Evolutionary conservation across 92 coral and sea anemone genomes (phyloP).

Genomic region (Palythoa heliodiscus): DNA sequence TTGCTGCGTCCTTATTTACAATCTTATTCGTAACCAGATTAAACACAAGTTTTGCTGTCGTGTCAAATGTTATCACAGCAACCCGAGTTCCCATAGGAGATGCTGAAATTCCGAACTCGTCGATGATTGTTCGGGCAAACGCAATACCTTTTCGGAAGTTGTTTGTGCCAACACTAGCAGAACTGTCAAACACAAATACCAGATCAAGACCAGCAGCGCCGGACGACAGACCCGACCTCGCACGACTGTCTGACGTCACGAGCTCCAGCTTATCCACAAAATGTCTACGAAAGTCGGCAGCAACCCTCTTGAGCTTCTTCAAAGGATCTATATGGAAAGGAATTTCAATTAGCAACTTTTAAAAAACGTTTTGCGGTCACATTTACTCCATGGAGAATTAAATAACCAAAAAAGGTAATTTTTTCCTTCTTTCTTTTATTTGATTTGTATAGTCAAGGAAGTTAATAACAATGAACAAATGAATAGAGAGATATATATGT

Average conservation of each 20-base stretch:
- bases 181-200: conserved; percentile 94
- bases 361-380: neutral
- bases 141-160: conserved; percentile 91
- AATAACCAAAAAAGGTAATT: too few species aligned
- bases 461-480: too few species aligned
- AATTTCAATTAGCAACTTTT: neutral
- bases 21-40: conserved; percentile 81
- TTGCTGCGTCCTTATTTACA: conserved; percentile 66
- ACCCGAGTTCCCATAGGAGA: conserved; percentile 92
- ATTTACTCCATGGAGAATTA: neutral
- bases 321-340: conserved; percentile 68
- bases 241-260: conserved; percentile 90
- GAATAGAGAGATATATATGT: too few species aligned
- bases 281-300: conserved; percentile 74
- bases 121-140: conserved; percentile 86
- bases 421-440: too few species aligned
- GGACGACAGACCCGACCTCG: conserved; percentile 92
- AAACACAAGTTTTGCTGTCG: conserved; percentile 70
- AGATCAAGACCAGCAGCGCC: conserved; percentile 97
- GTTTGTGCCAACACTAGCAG: conserved; percentile 89
- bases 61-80: conserved; percentile 88
- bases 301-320: conserved; percentile 70
- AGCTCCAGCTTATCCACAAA: conserved; percentile 87
- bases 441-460: too few species aligned
- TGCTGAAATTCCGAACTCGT: conserved; percentile 90